These are phyloP conservation scores for Urocolius indicus DNA, from an alignment of 2,113 vertebrate genomes.

Conservation along the genomic window DNA sequence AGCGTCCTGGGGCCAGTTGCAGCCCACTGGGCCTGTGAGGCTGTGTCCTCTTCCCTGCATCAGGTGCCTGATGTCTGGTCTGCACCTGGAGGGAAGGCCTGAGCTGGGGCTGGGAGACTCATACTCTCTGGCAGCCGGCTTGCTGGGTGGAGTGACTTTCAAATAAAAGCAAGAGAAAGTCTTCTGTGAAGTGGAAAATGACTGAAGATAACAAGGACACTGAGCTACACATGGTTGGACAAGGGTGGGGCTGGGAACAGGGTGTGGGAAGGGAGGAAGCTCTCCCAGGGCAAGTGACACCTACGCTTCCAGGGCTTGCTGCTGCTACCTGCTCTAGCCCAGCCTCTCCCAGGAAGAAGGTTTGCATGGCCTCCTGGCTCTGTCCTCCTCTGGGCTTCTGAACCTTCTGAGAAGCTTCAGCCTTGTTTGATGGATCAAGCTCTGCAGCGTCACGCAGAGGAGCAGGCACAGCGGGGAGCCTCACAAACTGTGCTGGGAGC, in stretches of 20 bases:
- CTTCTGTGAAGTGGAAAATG: neutral
- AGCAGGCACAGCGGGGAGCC: rapidly evolving
- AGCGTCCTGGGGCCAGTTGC: neutral
- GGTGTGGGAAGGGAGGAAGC: neutral
- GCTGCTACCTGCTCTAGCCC: neutral
- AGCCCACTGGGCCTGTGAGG: rapidly evolving
- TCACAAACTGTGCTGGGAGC: neutral
- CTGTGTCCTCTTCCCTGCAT: too few relatives aligned
- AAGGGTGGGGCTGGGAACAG: constrained; percentile 45
- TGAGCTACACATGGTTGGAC: neutral
- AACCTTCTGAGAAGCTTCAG: neutral
- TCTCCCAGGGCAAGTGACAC: neutral
- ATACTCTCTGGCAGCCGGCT: neutral
- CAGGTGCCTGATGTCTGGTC: neutral
- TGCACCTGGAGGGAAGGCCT: neutral
- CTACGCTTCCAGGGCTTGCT: neutral
- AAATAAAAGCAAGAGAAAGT: neutral
- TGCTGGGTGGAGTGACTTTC: constrained; percentile 5
- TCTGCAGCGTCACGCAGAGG: neutral
- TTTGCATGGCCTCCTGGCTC: neutral
- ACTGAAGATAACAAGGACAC: neutral
- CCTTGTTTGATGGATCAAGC: neutral
- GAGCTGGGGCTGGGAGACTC: neutral
- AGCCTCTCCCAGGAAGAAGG: neutral
- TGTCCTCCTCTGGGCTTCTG: neutral